Base-by-base conservation (phyloP, 2,113 vertebrate species). In the Gallinago jamesoni region DNA sequence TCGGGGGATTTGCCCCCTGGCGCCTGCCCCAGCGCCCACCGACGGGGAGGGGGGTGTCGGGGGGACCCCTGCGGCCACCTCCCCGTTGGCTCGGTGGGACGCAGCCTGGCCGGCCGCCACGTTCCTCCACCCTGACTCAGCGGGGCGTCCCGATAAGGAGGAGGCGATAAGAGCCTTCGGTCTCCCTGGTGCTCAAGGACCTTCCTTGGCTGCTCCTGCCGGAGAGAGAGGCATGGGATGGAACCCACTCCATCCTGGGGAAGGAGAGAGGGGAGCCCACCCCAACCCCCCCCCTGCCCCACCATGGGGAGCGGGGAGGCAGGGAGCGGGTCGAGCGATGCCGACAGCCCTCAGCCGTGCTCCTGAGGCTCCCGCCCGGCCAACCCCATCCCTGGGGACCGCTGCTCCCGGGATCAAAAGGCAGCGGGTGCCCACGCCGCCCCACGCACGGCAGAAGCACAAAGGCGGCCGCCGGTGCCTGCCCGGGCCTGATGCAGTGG, bases 111-210 rank as follows among this genome's bases (percentile, higher is more conserved):
- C n/a, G 2, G 3, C 21, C 2, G 95, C 96, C 94, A 66, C 91
- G 86, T 96, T 96, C 96, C 84, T 85, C 53, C 67, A 33, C 66
- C 90, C 84, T 96, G 97, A 96, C 94, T 96, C 97, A 96, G 92
- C 89, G 47, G 85, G 52, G 79, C 88, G 48, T 72, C 93, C 94
- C 4, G 91, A 96, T 96, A 96, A 97, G 89, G 73, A 79, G 45
- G 11, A 79, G 45, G 11, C 2, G 95, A 96, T 96, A 90, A 92
- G 92, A 57, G 20, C 8, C 91, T 86, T 28, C 9, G 6, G 12
- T 48, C 91, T 93, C 84, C 57, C 70, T 48, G 60, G 14, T 45
- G 67, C 86, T 93, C 96, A 94, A 94, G 96, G 94, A 92, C 91
- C 91, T 89, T 94, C 88, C 28, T 45, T 9, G 0, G 41, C 63